Conservation (phyloP, 1,140 invertebrate genomes). For the Drosophila mojavensis region DNA sequence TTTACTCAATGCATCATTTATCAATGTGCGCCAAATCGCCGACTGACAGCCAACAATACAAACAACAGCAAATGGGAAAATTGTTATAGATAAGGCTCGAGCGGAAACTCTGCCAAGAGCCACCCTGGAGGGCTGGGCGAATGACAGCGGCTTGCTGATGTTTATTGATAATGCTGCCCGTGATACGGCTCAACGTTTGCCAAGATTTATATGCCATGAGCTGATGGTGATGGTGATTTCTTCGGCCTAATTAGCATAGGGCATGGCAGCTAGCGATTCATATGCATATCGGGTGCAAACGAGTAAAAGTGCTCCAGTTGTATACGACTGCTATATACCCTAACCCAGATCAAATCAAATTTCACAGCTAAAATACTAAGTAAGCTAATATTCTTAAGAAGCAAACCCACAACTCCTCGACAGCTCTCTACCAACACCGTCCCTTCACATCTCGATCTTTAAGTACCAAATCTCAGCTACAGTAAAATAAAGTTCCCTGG, state of each 20-base stretch:
- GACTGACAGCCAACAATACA: conserved; percentile 70
- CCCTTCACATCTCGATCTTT: no score
- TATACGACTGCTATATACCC: no score
- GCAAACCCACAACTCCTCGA: no score
- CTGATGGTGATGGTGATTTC: not conserved
- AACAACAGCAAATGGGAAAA: conserved; percentile 52
- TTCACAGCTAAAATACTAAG: no score
- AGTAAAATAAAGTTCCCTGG: no score
- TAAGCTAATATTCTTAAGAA: no score
- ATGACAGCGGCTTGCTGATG: not conserved
- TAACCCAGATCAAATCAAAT: no score
- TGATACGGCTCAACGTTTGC: no score
- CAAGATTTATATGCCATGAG: no score
- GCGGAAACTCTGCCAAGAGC: not conserved
- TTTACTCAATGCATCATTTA: conserved; percentile 63
- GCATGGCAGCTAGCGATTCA: conserved; percentile 9
- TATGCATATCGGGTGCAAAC: conserved; percentile 31
- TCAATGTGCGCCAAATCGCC: conserved; percentile 72
- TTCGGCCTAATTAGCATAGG: conserved; percentile 20
- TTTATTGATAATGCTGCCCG: conserved; percentile 7
- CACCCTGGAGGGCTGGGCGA: not conserved
- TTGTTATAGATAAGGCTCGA: conserved; percentile 1
- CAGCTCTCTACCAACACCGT: no score
- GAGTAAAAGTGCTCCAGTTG: no score
- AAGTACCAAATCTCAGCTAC: no score